A percentile compares a stretch with the other conserved stretches of the same genome.
Evolutionary conservation across 2,113 vertebrate genomes (phyloP).

Genomic region (Acrocephalus kingi): DNA sequence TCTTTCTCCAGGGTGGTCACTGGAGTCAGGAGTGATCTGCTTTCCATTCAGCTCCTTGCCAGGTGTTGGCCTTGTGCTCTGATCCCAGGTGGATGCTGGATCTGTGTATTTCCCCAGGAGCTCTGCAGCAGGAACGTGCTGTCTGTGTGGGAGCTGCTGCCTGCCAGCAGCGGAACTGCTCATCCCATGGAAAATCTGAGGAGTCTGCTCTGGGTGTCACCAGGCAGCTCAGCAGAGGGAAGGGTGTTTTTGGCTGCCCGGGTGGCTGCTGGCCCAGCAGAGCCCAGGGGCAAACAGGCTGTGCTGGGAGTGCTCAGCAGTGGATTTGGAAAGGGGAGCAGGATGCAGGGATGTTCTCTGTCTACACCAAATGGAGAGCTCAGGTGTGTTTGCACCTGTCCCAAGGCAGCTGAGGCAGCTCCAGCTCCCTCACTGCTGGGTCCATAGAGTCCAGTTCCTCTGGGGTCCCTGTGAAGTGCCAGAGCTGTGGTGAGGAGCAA

Average conservation of each 20-base stretch:
- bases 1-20: background rate
- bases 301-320: background rate
- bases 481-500: background rate
- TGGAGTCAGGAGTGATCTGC: background rate
- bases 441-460: background rate
- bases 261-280: background rate
- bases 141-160: background rate
- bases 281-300: background rate
- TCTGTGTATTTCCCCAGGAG: background rate
- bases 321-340: background rate
- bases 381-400: background rate
- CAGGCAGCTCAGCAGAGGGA: background rate
- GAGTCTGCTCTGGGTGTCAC: background rate
- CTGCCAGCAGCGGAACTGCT: rapidly evolving
- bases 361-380: background rate
- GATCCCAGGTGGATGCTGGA: rapidly evolving
- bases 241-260: background rate
- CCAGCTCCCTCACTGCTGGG: background rate
- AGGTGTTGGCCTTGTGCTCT: background rate
- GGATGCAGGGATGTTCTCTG: background rate
- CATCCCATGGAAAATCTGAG: rapidly evolving
- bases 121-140: background rate
- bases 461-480: background rate
- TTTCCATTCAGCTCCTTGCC: background rate
- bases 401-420: background rate